These are phyloP conservation scores for Agrotis puta DNA, from an alignment of 2,888 invertebrate species.

Conservation along the genomic window DNA sequence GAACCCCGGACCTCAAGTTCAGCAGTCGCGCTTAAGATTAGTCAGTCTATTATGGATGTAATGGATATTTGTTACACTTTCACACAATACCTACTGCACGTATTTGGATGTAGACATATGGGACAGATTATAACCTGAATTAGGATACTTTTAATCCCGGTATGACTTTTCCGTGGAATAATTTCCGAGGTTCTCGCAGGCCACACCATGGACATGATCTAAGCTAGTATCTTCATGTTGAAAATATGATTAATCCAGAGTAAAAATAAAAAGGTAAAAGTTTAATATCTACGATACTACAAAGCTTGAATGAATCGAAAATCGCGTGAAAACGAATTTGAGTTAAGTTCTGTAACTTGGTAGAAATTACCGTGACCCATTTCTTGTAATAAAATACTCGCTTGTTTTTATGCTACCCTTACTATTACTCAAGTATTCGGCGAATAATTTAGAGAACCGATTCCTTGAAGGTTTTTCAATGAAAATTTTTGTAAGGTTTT, in stretches of 20 bases:
- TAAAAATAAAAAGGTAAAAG: not conserved
- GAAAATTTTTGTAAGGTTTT: conserved; percentile 20
- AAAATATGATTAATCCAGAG: not conserved
- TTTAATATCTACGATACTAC: not conserved
- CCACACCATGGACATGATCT: too few relatives aligned
- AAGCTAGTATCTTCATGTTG: too few relatives aligned
- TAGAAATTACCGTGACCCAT: conserved; percentile 37
- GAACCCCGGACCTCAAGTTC: too few relatives aligned
- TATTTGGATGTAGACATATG: too few relatives aligned
- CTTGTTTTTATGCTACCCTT: conserved; percentile 29
- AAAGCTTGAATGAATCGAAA: conserved; percentile 30
- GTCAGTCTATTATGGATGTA: too few relatives aligned
- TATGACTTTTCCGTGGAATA: too few relatives aligned
- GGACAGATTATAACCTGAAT: too few relatives aligned
- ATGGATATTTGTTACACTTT: too few relatives aligned
- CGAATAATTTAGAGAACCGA: conserved; percentile 19
- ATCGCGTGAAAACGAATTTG: conserved; percentile 17
- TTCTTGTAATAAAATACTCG: conserved; percentile 25
- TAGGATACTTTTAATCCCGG: too few relatives aligned
- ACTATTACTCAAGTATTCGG: conserved; percentile 28
- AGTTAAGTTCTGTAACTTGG: not conserved
- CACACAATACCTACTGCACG: too few relatives aligned
- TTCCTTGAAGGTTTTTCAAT: conserved; percentile 18
- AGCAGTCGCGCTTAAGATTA: too few relatives aligned
- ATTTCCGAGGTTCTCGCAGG: too few relatives aligned